Evolutionary conservation across 1,140 invertebrate genomes (phyloP), one percentile per base, ranked within the genome.

Genomic region (Ostrea denselamellosa): DNA sequence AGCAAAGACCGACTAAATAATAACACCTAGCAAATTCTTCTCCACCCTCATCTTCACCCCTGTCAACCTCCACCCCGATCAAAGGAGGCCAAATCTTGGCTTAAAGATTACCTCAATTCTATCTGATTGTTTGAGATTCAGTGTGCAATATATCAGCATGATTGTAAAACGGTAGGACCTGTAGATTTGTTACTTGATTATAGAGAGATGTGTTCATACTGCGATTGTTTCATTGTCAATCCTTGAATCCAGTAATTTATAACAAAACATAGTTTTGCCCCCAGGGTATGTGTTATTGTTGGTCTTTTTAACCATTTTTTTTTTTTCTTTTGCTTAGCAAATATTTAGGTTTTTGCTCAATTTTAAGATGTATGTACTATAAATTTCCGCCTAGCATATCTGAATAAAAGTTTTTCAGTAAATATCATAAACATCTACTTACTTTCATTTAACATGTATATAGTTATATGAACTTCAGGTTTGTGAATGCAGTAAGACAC

Each of bases 1-100:
- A 0, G 65, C 85, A 10, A 86, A 86, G 85, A 53, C 85, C 12
- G 85, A 86, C 71, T 86, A 86, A 77, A 86, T 5, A 14, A n/a
- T 8, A 22, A 7, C 17, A 34, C 19, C 34, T 34, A 34, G 3
- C 22, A 8, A 10, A 71, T 25, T 44, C 68, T 28, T 34, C 9
- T 10, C 25, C 5, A 22, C 28, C 54, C 14, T 56, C 56, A 62
- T 17, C 56, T 19, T 17, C 7, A 62, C n/a, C 56, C 56, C 56
- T 58, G 19, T 58, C 56, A 14, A 17, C 56, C 56, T 62, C 56
- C 56, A 62, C 56, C 34, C 56, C n/a, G 56, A 62, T 62, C n/a
- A 19, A 17, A 62, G 7, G 17, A 62, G 17, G n/a, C 34, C 17
- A 62, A 17, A 62, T 7, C 56, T 19, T 17, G n/a, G n/a, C 56